phyloP scores from a whole-genome alignment of 64 coral and sea anemone genomes.

The Actinia equina region DNA sequence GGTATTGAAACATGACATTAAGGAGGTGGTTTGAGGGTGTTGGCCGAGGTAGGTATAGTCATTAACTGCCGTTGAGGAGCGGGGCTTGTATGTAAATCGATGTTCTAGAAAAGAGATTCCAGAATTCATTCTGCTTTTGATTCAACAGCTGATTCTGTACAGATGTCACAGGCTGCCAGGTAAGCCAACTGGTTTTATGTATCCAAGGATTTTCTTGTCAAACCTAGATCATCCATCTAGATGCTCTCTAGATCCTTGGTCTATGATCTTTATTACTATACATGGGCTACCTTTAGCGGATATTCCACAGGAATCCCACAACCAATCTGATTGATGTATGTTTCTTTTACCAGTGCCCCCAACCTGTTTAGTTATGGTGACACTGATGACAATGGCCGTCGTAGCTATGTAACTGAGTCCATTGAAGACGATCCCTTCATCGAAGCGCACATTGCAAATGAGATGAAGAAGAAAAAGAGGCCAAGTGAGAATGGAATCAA shows the following conservation, averaged over 20 bases:
- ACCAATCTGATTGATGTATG: neutral
- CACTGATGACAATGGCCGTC: constrained; percentile 9
- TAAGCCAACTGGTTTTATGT: neutral
- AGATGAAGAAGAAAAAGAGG: constrained; percentile 44
- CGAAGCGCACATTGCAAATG: constrained; percentile 66
- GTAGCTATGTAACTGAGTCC: constrained; percentile 55
- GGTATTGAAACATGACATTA: too few relatives aligned
- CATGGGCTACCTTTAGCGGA: neutral
- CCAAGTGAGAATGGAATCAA: constrained; percentile 63
- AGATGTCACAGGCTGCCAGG: constrained; percentile 54
- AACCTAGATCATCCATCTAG: too few relatives aligned
- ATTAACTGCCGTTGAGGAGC: neutral
- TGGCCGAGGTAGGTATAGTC: too few relatives aligned
- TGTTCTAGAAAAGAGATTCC: neutral
- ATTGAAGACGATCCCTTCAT: constrained; percentile 91
- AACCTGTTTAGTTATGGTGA: neutral
- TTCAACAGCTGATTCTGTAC: constrained; percentile 34
- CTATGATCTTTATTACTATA: neutral
- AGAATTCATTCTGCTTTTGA: neutral
- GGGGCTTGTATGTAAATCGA: neutral
- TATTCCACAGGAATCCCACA: neutral
- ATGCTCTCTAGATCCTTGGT: too few relatives aligned
- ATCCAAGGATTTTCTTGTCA: neutral
- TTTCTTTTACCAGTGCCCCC: neutral
- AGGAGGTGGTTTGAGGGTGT: too few relatives aligned